Evolutionary conservation across 2,113 vertebrate genomes (phyloP).

Genomic region (Nycticebus coucang): DNA sequence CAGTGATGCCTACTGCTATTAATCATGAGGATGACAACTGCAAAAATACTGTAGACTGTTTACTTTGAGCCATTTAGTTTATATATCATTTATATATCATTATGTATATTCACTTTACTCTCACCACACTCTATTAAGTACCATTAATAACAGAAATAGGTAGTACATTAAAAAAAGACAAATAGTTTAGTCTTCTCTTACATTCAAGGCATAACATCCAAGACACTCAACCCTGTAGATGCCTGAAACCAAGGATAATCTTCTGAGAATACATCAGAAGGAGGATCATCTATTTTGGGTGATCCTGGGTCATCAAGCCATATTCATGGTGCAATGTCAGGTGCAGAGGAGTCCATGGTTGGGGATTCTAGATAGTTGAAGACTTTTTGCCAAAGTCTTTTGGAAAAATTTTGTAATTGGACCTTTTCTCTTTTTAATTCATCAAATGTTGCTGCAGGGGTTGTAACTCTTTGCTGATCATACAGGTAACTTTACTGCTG

Average conservation of each 20-base stretch:
- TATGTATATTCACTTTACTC: background rate
- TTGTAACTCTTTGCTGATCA: background rate
- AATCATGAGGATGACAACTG: background rate
- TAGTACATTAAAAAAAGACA: too few relatives aligned
- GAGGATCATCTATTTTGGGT: background rate
- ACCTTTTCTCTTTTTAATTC: background rate
- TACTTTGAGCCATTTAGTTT: background rate
- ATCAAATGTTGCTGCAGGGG: too few relatives aligned
- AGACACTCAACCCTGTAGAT: background rate
- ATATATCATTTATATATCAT: too few relatives aligned
- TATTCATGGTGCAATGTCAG: background rate
- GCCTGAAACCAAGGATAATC: background rate
- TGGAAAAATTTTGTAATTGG: background rate
- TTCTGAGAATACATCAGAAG: background rate
- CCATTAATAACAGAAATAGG: background rate
- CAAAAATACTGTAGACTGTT: background rate
- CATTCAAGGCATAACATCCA: background rate
- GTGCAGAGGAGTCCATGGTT: background rate
- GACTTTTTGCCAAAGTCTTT: background rate
- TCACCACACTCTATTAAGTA: background rate
- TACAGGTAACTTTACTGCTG: background rate
- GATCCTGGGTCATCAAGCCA: background rate
- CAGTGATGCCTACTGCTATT: background rate
- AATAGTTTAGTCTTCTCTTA: background rate
- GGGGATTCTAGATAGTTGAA: too few relatives aligned